Evolutionary conservation across 2,888 invertebrate genomes (phyloP).

Genomic region (Nephrotoma flavescens): DNA sequence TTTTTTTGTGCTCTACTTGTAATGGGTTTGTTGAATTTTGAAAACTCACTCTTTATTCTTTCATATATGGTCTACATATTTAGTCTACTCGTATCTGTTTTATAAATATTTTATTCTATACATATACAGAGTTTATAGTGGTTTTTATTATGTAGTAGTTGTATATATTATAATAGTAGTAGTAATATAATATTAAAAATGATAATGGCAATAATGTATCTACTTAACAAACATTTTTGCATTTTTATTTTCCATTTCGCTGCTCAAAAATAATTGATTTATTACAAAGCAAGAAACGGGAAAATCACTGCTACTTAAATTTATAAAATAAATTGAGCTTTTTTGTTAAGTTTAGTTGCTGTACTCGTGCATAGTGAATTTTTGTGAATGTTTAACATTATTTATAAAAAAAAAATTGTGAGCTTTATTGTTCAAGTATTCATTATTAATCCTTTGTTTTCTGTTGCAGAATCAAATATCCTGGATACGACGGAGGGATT

Average conservation of each 20-base stretch:
- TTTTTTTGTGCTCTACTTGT: background rate
- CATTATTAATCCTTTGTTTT: background rate
- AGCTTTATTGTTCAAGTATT: background rate
- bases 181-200: background rate
- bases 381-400: background rate
- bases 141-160: background rate
- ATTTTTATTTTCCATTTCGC: background rate
- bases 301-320: background rate
- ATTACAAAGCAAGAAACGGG: background rate
- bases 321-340: background rate
- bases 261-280: background rate
- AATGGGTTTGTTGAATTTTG: background rate
- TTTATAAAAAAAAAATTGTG: too few relatives aligned
- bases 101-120: background rate
- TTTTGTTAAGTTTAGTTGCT: background rate
- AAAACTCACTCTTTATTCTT: background rate
- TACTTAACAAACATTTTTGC: background rate
- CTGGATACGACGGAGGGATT: constrained; percentile 82
- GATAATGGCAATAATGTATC: background rate
- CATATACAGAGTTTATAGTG: background rate
- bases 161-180: background rate
- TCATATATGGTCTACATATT: background rate
- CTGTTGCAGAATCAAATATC: constrained; percentile 57
- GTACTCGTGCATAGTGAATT: background rate
- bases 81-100: background rate